These are phyloP conservation scores for Nannospalax galili DNA, from an alignment of 2,113 vertebrate genomes.

Conservation along the genomic window DNA sequence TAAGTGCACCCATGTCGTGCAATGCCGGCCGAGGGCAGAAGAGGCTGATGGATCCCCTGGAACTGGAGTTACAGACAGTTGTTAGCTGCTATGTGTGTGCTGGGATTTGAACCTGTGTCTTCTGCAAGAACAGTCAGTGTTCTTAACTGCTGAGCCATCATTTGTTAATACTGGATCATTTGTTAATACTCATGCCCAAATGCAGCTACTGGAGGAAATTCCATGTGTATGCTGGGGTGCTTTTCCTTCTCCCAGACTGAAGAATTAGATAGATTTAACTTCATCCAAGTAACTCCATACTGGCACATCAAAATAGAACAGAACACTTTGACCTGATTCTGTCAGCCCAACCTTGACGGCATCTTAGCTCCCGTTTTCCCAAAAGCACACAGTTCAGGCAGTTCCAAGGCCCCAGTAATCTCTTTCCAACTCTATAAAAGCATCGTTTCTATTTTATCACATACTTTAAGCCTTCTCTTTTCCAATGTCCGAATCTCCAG, in stretches of 20 bases:
- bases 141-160: too few relatives aligned
- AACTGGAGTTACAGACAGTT: too few relatives aligned
- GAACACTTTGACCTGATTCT: conserved; percentile 72
- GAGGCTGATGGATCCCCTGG: too few relatives aligned
- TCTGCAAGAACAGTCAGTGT: too few relatives aligned
- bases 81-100: too few relatives aligned
- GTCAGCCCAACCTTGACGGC: conserved; percentile 39
- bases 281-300: conserved; percentile 19
- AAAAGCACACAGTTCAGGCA: not conserved
- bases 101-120: too few relatives aligned
- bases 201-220: conserved; percentile 7
- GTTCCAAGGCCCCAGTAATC: conserved; percentile 32
- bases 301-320: conserved; percentile 46
- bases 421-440: conserved; percentile 23
- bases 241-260: not conserved
- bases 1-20: too few relatives aligned
- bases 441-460: not conserved
- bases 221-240: not conserved
- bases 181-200: not conserved
- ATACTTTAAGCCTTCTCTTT: not conserved
- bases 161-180: too few relatives aligned
- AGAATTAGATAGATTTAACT: conserved; percentile 2
- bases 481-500: not conserved
- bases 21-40: too few relatives aligned
- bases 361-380: not conserved